Evolutionary conservation across 2,797 vertebrate species (phyloP), one percentile per base, ranked within the genome.

Genomic region (Pantherophis alleghaniensis): DNA sequence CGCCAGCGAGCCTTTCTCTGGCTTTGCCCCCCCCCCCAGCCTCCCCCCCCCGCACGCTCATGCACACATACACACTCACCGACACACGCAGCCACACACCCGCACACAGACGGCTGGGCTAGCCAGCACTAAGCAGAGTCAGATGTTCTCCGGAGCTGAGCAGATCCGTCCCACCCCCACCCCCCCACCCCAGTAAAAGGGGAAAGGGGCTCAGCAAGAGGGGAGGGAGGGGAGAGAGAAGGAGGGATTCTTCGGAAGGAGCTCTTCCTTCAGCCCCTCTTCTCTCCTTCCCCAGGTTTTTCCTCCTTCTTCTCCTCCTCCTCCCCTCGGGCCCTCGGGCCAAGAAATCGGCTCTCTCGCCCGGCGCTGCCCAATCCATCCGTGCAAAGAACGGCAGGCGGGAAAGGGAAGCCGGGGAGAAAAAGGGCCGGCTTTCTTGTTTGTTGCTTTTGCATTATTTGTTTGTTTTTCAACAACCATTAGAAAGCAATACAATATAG

Each of bases 81-180:
- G 6, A 3, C 42, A 2, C n/a, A 14, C 88, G 22, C 69, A 22
- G 32, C 5, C 66, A 24, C 61, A 51, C 91, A 86, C 94, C 92
- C 94, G 79, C 95, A 96, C 94, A 90, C 96, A 92, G 96, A 92
- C 98, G 99, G 98, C 98, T 98, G 98, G 98, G 96, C 98, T 97
- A 97, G 97, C 87, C 93, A 96, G 97, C 98, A 98, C 98, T 97
- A 98, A 98, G 98, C 98, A 98, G 97, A 98, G 98, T 99, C 98
- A 98, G 98, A 99, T 98, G 98, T 99, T 98, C 98, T 97, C 96
- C 97, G 98, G 98, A 98, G 98, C 98, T 98, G 97, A 98, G 98
- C 98, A 98, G 98, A 98, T 97, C 97, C 98, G 98, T 97, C 98
- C 90, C 59, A 5, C 90, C 26, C 90, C 12, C 66, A 7, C 97